phyloP scores from a whole-genome alignment of 2,113 vertebrate species.

The Lasiurus cinereus region DNA sequence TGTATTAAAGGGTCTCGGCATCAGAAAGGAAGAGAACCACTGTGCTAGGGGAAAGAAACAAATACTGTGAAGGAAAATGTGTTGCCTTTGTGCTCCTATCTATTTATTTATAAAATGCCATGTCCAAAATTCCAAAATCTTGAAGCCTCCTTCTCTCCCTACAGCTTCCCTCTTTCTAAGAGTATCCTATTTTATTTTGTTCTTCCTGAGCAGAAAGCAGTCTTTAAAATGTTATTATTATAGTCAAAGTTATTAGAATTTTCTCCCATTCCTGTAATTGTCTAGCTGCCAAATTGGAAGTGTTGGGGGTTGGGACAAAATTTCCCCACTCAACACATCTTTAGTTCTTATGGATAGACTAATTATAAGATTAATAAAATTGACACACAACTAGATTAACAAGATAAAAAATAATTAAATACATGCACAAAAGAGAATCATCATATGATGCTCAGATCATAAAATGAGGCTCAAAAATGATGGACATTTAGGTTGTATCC shows the following conservation, averaged over 20 bases:
- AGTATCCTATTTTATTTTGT: background rate
- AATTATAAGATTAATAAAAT: background rate
- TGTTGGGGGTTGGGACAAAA: background rate
- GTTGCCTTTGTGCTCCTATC: background rate
- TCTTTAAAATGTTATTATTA: constrained; percentile 18
- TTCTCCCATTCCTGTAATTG: background rate
- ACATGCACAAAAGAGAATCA: background rate
- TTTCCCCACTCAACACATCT: background rate
- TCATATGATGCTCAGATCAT: background rate
- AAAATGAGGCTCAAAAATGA: background rate
- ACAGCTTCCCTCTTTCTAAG: background rate
- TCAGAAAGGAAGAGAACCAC: too few relatives aligned
- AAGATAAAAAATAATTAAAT: background rate
- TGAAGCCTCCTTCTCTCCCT: too few relatives aligned
- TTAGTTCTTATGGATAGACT: background rate
- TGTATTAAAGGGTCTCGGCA: too few relatives aligned
- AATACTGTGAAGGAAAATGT: background rate
- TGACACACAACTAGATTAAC: background rate
- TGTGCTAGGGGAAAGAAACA: background rate
- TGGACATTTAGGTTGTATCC: too few relatives aligned
- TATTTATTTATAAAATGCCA: background rate
- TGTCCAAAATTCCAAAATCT: background rate
- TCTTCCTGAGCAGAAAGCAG: background rate
- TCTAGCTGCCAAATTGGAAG: background rate
- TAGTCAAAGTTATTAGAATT: background rate